Conservation (phyloP, 2,888 invertebrate genomes). For the Acleris laterana region DNA sequence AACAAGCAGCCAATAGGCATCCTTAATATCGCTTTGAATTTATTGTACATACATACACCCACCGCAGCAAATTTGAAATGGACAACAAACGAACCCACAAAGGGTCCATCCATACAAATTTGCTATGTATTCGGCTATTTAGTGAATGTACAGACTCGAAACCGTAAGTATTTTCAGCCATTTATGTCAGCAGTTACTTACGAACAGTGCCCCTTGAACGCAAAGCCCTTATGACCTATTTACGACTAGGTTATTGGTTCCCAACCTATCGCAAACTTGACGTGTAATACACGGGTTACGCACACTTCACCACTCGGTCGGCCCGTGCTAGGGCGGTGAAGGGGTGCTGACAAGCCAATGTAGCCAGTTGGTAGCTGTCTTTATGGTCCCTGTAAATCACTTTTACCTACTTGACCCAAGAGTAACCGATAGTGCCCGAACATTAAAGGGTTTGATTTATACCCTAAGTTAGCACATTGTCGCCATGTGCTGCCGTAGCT, state of each 20-base stretch:
- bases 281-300: slow-evolving; percentile 46
- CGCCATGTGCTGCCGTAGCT: slow-evolving; percentile 74
- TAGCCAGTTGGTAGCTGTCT: slow-evolving; percentile 69
- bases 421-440: slow-evolving; percentile 68
- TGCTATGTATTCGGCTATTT: too few relatives aligned
- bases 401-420: slow-evolving; percentile 77
- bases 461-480: slow-evolving; percentile 76
- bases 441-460: slow-evolving; percentile 83
- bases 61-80: too few relatives aligned
- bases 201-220: not conserved
- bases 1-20: too few relatives aligned
- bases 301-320: slow-evolving; percentile 58
- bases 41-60: too few relatives aligned
- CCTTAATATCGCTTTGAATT: too few relatives aligned
- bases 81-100: too few relatives aligned
- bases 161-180: too few relatives aligned
- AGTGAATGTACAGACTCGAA: too few relatives aligned
- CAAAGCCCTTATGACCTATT: slow-evolving; percentile 34
- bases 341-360: slow-evolving; percentile 73
- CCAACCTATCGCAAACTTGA: slow-evolving; percentile 44
- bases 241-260: slow-evolving; percentile 40
- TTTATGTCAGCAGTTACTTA: too few relatives aligned
- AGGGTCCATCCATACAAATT: too few relatives aligned
- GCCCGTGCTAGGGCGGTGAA: slow-evolving; percentile 64
- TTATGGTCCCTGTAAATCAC: slow-evolving; percentile 78